A percentile compares a stretch with the other conserved stretches of the same genome.
Evolutionary conservation across 2,888 invertebrate species (phyloP).

Genomic region (Hylaea fasciaria): DNA sequence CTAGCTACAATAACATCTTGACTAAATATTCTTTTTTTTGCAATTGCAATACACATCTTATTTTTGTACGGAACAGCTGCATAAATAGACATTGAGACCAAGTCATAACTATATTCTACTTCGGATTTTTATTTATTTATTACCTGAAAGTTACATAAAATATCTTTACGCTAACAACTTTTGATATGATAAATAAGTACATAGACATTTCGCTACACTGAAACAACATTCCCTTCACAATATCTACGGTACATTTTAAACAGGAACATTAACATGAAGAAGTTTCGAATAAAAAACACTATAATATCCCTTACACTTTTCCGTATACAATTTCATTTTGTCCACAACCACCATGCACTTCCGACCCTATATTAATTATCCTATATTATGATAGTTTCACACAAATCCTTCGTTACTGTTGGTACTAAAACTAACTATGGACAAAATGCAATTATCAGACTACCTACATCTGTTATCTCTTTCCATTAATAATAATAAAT

Average conservation of each 20-base stretch:
- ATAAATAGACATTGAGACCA: too few relatives aligned
- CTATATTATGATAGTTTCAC: not conserved
- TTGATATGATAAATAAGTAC: too few relatives aligned
- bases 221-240: too few relatives aligned
- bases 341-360: not conserved
- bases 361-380: not conserved
- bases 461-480: not conserved
- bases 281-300: not conserved
- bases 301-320: not conserved
- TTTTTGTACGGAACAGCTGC: too few relatives aligned
- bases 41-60: too few relatives aligned
- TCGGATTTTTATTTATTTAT: too few relatives aligned
- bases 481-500: not conserved
- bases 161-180: too few relatives aligned
- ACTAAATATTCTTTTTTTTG: too few relatives aligned
- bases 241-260: not conserved
- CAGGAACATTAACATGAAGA: not conserved
- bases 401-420: constrained; percentile 2
- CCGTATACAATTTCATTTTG: constrained; percentile 2
- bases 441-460: constrained; percentile 16
- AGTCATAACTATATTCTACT: too few relatives aligned
- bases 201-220: too few relatives aligned
- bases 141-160: too few relatives aligned
- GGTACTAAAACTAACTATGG: constrained; percentile 15
- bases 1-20: too few relatives aligned